Evolutionary conservation across 2,113 vertebrate species (phyloP), one percentile per base, ranked within the genome.

Genomic region (Callopanchax toddi): DNA sequence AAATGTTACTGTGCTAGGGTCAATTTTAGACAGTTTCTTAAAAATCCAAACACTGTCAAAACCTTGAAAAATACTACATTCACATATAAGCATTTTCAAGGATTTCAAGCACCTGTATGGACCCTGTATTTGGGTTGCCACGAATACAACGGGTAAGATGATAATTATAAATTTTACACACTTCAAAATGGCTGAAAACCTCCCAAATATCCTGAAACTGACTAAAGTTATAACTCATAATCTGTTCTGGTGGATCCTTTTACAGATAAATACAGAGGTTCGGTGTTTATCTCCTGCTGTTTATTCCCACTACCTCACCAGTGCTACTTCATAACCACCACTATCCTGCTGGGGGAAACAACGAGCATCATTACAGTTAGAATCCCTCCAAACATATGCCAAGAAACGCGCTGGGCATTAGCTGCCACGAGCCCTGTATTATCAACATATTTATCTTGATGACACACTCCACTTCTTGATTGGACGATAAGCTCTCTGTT

Each of bases 381-480:
- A 76, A 42, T 29, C 4, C 9, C 65, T 70, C 70, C 71, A 76
- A 56, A 58, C 73, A 56, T 58, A 39, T 51, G 73, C 54, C 62
- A 37, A 60, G 21, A 52, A 49, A 25, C 71, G 29, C 23, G 42
- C 51, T 13, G 71, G 46, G 71, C 34, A 48, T 23, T 49, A 16
- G 57, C 63, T 52, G 74, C 73, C 48, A 53, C 62, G 5, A 66
- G 73, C 70, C 66, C 36, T 3, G 73, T 44, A 36, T 71, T 71
- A 78, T 78, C 73, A 76, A 71, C 70, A 68, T 56, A 61, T 81
- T 80, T 39, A 54, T 80, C 65, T 49, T 11, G 37, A 72, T 75
- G 58, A 82, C 74, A 77, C 64, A 29, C 65, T 73, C 62, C 64
- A 59, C 60, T 55, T 78, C 78, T 78, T 62, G 56, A 82, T 68